A percentile compares a stretch with the other conserved stretches of the same genome.
phyloP scores from a whole-genome alignment of 2,797 vertebrate species.

The Phoebastria nigripes region DNA sequence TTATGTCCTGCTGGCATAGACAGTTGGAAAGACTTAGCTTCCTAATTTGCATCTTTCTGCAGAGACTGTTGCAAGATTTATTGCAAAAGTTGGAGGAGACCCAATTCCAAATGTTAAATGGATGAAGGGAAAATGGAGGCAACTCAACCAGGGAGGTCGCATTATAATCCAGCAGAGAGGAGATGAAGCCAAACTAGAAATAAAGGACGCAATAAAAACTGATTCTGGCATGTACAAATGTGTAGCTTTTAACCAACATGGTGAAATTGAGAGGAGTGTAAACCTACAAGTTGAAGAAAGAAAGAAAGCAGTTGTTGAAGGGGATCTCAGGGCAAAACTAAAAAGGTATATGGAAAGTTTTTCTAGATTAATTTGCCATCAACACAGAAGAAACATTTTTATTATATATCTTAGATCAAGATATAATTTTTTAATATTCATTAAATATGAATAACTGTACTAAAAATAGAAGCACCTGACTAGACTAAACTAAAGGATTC shows the following conservation, averaged over 20 bases:
- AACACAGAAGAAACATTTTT: neutral
- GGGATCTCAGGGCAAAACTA: constrained; percentile 90
- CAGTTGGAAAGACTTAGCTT: neutral
- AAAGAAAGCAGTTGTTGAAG: constrained; percentile 81
- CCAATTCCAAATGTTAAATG: constrained; percentile 97
- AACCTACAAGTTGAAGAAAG: constrained; percentile 90
- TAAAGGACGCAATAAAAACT: constrained; percentile 90
- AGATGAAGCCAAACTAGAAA: constrained; percentile 91
- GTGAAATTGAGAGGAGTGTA: constrained; percentile 90
- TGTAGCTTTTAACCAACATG: constrained; percentile 90
- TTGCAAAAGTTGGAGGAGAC: constrained; percentile 95
- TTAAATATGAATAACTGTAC: neutral
- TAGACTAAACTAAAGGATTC: neutral
- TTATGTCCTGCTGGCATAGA: neutral
- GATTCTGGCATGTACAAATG: constrained; percentile 95
- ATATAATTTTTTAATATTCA: neutral
- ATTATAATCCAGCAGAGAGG: constrained; percentile 89
- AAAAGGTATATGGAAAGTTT: constrained; percentile 85
- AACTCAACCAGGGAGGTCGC: constrained; percentile 92
- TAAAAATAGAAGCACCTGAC: neutral
- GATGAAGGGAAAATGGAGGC: constrained; percentile 99
- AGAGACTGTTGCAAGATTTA: constrained; percentile 88
- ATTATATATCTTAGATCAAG: neutral
- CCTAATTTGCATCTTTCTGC: constrained; percentile 27
- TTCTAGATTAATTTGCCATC: neutral